Base-by-base conservation (phyloP, 2,797 vertebrate species). In the Gila robusta region DNA sequence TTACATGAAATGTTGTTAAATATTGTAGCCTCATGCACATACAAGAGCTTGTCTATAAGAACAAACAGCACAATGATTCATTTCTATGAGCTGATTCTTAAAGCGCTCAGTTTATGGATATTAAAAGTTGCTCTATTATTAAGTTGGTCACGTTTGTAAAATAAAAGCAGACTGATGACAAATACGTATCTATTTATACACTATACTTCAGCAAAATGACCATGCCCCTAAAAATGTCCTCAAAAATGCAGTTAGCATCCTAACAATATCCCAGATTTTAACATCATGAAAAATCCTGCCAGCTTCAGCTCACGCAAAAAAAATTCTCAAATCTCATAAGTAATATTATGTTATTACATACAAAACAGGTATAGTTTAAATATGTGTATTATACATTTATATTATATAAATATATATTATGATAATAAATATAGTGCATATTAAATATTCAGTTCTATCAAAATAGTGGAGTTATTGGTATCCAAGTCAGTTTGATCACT, bases 381-480 rank as follows among this genome's bases (percentile, higher is more conserved):
- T 76, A 77, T 28, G 1, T 41, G 16, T 62, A 41, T 7, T 37
- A 19, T 12, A 39, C 8, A 76, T 37, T 23, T 77, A 4, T 77
- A 56, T 37, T 8, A 76, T 77, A 52, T 54, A 76, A 35, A 35
- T 54, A 76, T 26, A 23, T 59, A 79, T 62, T 77, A 37, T 37
- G 21, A 62, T 79, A 17, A 49, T 49, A 62, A 62, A 78, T 56
- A 77, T 64, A 79, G 17, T 79, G 16, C 37, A 21, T 79, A 26
- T 64, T 78, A 78, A 5, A 78, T 39, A 44, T 41, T 79, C 7
- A 44, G 5, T 19, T 62, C 19, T 44, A 26, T 10, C 7, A 41
- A 39, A 78, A 59, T 78, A 59, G 35, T 39, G 12, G 21, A 39
- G 37, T 26, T 78, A 56, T n/a, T 4, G 32, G 35, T 41, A 35